Conservation (phyloP, 2,888 invertebrate species). For the Ischnus inquisitorius region DNA sequence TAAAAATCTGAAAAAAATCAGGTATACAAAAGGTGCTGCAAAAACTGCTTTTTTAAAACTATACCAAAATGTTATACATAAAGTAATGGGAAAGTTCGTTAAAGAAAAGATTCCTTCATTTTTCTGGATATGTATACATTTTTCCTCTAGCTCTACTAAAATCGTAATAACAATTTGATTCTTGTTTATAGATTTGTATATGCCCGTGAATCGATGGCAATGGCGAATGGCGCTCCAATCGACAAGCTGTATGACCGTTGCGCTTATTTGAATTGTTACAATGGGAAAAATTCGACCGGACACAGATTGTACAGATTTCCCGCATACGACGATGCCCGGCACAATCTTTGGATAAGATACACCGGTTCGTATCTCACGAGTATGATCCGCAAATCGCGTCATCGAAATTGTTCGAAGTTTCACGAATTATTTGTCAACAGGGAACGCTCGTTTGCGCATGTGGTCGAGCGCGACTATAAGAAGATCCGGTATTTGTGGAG, state of each 20-base stretch:
- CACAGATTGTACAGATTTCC: slow-evolving; percentile 55
- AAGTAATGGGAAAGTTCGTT: too few relatives aligned
- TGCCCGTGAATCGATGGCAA: neutral
- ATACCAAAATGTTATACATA: too few relatives aligned
- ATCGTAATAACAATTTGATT: neutral
- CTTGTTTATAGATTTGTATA: neutral
- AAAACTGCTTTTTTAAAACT: too few relatives aligned
- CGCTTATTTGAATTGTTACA: slow-evolving; percentile 54
- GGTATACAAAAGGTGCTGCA: too few relatives aligned
- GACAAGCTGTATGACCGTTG: slow-evolving; percentile 49
- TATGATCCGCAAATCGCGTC: neutral
- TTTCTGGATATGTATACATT: too few relatives aligned
- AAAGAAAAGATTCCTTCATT: too few relatives aligned
- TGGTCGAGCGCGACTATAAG: slow-evolving; percentile 47
- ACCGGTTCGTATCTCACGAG: slow-evolving; percentile 18
- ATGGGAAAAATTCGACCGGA: slow-evolving; percentile 45
- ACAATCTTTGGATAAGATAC: slow-evolving; percentile 52
- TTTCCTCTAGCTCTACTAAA: too few relatives aligned
- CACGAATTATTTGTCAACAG: neutral
- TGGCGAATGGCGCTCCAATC: neutral
- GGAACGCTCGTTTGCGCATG: slow-evolving; percentile 32
- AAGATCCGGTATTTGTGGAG: slow-evolving; percentile 41
- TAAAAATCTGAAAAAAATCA: too few relatives aligned
- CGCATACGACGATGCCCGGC: slow-evolving; percentile 23
- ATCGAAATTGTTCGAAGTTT: neutral